A percentile compares a stretch with the other conserved stretches of the same genome.
These are phyloP conservation scores for Eutolmus rufibarbis DNA, from an alignment of 2,888 invertebrate genomes.

Conservation along the genomic window DNA sequence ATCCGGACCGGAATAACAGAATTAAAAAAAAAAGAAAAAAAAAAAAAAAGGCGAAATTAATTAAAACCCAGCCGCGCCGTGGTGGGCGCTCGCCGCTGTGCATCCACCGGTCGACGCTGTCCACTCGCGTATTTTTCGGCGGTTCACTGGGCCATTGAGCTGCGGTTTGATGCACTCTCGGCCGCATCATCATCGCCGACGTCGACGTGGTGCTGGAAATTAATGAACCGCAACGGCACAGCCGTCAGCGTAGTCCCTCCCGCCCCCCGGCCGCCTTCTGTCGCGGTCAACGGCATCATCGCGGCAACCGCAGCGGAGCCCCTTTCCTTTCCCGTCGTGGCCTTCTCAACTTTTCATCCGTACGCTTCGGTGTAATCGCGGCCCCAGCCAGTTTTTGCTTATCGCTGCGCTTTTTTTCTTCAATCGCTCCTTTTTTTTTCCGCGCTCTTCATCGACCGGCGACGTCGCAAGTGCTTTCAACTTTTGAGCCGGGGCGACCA, in stretches of 20 bases:
- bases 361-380: neutral
- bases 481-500: neutral
- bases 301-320: neutral
- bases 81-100: neutral
- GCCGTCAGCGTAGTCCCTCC: neutral
- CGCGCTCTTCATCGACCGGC: neutral
- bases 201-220: neutral
- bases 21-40: neutral
- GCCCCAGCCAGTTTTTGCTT: neutral
- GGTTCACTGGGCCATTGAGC: neutral
- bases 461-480: neutral
- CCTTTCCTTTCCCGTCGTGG: neutral
- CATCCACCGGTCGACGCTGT: neutral
- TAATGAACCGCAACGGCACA: conserved; percentile 1
- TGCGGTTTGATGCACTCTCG: conserved; percentile 1
- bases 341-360: neutral
- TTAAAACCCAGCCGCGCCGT: neutral
- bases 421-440: neutral
- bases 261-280: neutral
- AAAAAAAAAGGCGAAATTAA: neutral
- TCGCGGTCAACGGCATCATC: neutral
- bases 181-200: neutral
- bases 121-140: conserved; percentile 9
- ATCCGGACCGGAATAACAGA: neutral
- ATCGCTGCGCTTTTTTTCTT: neutral